Conservation (phyloP, 2,797 vertebrate genomes). For the Kryptolebias ocellatus region DNA sequence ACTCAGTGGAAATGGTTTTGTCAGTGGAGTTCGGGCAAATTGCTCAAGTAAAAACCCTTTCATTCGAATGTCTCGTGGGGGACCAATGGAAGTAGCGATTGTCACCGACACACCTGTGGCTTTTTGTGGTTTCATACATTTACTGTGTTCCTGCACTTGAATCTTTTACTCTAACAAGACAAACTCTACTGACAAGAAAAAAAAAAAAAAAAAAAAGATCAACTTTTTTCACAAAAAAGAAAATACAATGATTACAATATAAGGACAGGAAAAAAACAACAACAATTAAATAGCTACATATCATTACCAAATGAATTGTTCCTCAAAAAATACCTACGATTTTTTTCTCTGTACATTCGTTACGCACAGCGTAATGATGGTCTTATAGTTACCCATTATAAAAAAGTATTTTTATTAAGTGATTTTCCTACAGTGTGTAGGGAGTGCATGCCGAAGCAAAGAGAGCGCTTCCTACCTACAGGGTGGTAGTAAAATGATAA, state of each 20-base stretch:
- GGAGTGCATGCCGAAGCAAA: slow-evolving; percentile 87
- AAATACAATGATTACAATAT: slow-evolving; percentile 94
- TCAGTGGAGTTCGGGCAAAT: slow-evolving; percentile 8
- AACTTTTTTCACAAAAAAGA: slow-evolving; percentile 90
- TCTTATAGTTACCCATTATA: slow-evolving; percentile 98
- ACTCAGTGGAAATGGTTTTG: slow-evolving; percentile 17
- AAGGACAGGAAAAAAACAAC: slow-evolving; percentile 87
- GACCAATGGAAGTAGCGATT: slow-evolving; percentile 86
- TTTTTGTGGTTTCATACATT: slow-evolving; percentile 91
- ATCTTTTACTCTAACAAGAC: slow-evolving; percentile 86
- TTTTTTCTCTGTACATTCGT: slow-evolving; percentile 99
- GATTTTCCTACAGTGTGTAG: slow-evolving; percentile 92
- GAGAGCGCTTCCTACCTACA: slow-evolving; percentile 83
- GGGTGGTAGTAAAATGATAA: slow-evolving; percentile 88
- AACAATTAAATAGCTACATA: slow-evolving; percentile 99
- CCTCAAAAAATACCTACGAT: slow-evolving; percentile 99
- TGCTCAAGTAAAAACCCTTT: slow-evolving; percentile 25
- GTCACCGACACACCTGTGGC: slow-evolving; percentile 92
- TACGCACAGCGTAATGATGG: slow-evolving; percentile 99
- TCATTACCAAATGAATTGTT: slow-evolving; percentile 99
- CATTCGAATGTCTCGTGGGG: slow-evolving; percentile 69
- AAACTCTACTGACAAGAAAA: slow-evolving; percentile 80
- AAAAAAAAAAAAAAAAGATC: slow-evolving; percentile 90
- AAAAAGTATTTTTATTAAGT: slow-evolving; percentile 83
- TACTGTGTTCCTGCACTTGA: slow-evolving; percentile 99